phyloP scores from a whole-genome alignment of 1,140 invertebrate species.

The Teleogryllus occipitalis region DNA sequence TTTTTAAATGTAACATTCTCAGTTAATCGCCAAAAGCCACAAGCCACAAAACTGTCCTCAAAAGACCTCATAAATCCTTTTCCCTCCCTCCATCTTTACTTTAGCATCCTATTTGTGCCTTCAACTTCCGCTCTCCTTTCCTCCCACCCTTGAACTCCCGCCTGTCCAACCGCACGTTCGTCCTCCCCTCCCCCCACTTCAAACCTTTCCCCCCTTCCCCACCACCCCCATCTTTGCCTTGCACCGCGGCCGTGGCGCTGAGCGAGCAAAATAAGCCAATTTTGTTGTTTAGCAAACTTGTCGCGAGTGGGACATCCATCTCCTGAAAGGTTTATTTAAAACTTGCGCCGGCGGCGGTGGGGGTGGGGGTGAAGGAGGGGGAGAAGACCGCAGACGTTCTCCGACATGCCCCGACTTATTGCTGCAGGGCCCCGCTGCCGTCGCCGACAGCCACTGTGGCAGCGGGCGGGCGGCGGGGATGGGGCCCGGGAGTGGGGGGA shows the following conservation, averaged over 20 bases:
- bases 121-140: too few relatives aligned
- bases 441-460: background rate
- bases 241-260: too few relatives aligned
- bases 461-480: background rate
- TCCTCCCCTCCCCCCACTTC: background rate
- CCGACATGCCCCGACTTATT: background rate
- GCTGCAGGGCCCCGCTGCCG: background rate
- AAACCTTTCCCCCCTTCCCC: too few relatives aligned
- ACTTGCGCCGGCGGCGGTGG: background rate
- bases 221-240: background rate
- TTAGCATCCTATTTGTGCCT: too few relatives aligned
- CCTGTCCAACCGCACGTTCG: background rate
- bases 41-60: too few relatives aligned
- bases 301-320: background rate
- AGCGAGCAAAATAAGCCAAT: background rate
- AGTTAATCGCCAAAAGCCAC: too few relatives aligned
- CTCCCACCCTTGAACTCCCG: too few relatives aligned
- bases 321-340: slow-evolving; percentile 5
- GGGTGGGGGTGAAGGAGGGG: too few relatives aligned
- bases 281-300: background rate
- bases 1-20: too few relatives aligned
- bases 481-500: background rate
- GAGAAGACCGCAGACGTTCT: too few relatives aligned
- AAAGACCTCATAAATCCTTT: too few relatives aligned
- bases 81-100: too few relatives aligned